phyloP scores from a whole-genome alignment of 2,797 vertebrate genomes.

The Babyrousa celebensis region DNA sequence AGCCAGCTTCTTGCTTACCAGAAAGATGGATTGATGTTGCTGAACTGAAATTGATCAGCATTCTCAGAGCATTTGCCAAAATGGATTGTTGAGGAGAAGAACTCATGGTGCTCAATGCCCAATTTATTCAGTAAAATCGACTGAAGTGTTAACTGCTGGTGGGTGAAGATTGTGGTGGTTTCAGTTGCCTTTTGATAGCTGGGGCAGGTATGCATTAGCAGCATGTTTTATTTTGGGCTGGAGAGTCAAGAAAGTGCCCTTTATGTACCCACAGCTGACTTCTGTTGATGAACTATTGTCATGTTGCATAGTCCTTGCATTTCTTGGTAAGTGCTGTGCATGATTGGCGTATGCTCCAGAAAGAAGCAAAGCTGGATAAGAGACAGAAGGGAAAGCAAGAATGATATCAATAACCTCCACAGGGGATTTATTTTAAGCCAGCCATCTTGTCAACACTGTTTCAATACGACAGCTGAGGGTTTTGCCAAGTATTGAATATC shows the following conservation, averaged over 20 bases:
- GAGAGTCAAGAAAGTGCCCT: neutral
- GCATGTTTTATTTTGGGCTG: neutral
- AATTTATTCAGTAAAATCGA: neutral
- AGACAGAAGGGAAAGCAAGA: conserved; percentile 63
- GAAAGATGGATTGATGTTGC: neutral
- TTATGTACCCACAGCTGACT: neutral
- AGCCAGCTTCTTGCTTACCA: neutral
- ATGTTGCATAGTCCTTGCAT: neutral
- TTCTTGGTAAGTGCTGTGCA: neutral
- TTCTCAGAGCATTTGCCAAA: neutral
- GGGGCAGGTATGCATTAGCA: neutral
- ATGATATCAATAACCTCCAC: conserved; percentile 45
- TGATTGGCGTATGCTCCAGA: conserved; percentile 65
- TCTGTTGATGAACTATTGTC: neutral
- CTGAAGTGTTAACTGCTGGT: neutral
- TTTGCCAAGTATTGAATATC: conserved; percentile 70
- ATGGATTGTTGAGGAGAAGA: neutral
- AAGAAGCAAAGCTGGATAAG: conserved; percentile 14
- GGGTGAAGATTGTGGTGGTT: neutral
- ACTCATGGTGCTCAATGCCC: neutral
- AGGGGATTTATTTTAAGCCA: conserved; percentile 74
- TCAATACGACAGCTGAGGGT: conserved; percentile 70
- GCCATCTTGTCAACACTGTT: conserved; percentile 82
- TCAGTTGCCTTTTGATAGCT: neutral
- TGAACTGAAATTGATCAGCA: neutral